Base-by-base conservation (phyloP, 1,140 invertebrate genomes). In the Drosophila saltans region DNA sequence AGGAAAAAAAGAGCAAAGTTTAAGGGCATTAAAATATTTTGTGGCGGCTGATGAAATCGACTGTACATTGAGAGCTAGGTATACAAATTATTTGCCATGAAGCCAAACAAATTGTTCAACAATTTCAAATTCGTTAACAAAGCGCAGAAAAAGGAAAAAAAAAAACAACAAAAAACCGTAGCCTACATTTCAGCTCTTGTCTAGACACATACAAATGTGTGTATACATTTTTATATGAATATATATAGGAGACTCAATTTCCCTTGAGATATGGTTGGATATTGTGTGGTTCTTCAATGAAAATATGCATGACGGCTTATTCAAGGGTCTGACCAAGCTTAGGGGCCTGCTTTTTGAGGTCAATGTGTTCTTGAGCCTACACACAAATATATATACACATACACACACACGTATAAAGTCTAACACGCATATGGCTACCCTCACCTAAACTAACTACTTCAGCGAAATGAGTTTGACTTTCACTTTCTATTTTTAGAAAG, bases 21-120 rank as follows among this genome's bases (percentile, higher is more conserved):
- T 88, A 88, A 88, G 85, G 80, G 84, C 84, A 88, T 88, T 84
- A 83, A 89, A 89, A 88, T 78, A 69, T 73, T 85, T 72, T 52
- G 45, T 26, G 75, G 66, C 66, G 74, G 75, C 81, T 86, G 83
- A 86, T 82, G 82, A 86, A 86, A 86, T 81, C 84, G 65, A 43
- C 66, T 76, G 88, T 84, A 84, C 83, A 82, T 75, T 69, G 74
- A 68, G 78, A 56, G 66, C 66, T 57, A 74, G 64, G 45, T 4
- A 26, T 52, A 52, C 24, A 52, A 52, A 52, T 52, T 26, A 52
- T 39, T 59, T 59, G 11, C 57, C 33, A 59, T 39, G 57, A 59
- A 59, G 57, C 57, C 57, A 59, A 59, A 58, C 56, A 58, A 58
- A 39, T 33, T 2, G n/a, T 8, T 57, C 2, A 21, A 28, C 11